phyloP scores from a whole-genome alignment of 2,113 vertebrate genomes.

The Motacilla alba region DNA sequence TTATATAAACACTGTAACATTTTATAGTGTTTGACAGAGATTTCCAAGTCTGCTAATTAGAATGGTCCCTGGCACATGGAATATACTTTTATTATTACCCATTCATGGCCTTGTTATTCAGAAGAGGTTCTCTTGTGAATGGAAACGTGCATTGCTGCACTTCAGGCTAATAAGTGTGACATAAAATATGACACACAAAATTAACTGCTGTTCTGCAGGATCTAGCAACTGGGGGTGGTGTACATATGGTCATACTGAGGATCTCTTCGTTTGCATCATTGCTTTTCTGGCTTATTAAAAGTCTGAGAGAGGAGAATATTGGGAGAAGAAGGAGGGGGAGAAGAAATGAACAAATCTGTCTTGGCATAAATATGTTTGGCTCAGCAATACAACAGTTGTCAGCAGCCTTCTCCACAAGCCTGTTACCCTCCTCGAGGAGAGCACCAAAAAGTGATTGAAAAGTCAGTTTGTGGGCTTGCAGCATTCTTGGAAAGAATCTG shows the following conservation, averaged over 20 bases:
- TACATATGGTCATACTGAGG: not conserved
- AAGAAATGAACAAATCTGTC: slow-evolving; percentile 1
- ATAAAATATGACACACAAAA: slow-evolving; percentile 23
- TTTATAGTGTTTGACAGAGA: slow-evolving; percentile 25
- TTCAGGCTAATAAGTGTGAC: slow-evolving; percentile 26
- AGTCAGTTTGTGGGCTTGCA: not conserved
- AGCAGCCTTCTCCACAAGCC: not conserved
- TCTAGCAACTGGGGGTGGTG: not conserved
- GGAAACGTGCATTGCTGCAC: not conserved
- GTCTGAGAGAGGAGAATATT: slow-evolving; percentile 23
- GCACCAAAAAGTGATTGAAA: slow-evolving; percentile 15
- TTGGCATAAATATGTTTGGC: not conserved
- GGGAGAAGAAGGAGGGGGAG: not conserved
- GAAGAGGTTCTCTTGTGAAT: slow-evolving; percentile 13
- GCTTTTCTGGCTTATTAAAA: slow-evolving; percentile 10
- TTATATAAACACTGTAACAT: slow-evolving; percentile 19
- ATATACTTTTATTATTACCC: slow-evolving; percentile 28
- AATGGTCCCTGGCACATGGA: not conserved
- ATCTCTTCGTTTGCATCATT: not conserved
- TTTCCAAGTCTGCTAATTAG: slow-evolving; percentile 33
- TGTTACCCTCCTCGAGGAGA: not conserved
- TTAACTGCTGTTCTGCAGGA: not conserved
- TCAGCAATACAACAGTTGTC: slow-evolving; percentile 2
- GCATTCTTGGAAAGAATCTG: slow-evolving; percentile 15
- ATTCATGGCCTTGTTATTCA: not conserved